Evolutionary conservation across 2,797 vertebrate genomes (phyloP).

Genomic region (Enteromius afrohamiltoni): DNA sequence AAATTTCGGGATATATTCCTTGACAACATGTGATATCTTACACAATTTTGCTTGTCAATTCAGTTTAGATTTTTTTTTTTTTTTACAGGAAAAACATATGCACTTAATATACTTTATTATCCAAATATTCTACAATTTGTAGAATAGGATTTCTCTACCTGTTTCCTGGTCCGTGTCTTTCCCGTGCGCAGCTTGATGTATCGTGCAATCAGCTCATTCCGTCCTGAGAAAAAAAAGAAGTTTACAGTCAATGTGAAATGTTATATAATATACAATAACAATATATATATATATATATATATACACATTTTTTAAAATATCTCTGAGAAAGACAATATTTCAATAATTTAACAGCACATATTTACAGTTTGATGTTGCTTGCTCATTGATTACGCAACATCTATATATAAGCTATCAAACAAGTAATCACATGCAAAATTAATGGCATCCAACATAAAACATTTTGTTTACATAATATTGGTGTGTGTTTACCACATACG

Average conservation of each 20-base stretch:
- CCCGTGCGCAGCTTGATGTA: constrained; percentile 90
- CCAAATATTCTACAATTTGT: not conserved
- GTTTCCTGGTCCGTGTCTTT: constrained; percentile 89
- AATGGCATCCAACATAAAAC: too few relatives aligned
- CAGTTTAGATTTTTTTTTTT: not conserved
- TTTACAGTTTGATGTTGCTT: too few relatives aligned
- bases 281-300: too few relatives aligned
- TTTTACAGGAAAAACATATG: not conserved
- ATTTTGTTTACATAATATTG: too few relatives aligned
- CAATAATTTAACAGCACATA: not conserved
- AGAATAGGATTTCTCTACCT: constrained; percentile 73
- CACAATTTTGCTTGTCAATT: too few relatives aligned
- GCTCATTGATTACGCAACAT: too few relatives aligned
- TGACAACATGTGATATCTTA: not conserved
- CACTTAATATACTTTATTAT: not conserved
- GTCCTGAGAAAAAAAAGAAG: constrained; percentile 71
- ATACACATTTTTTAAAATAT: not conserved
- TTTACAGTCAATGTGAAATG: not conserved
- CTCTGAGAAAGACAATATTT: not conserved
- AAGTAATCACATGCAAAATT: too few relatives aligned
- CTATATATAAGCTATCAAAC: too few relatives aligned
- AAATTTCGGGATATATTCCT: not conserved
- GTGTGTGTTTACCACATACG: too few relatives aligned
- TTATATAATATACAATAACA: too few relatives aligned
- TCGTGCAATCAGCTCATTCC: constrained; percentile 87